Percentiles rank a stretch among this genome's conserved stretches.
These are phyloP conservation scores for Leuciscus waleckii DNA, from an alignment of 2,797 vertebrate genomes.

Conservation along the genomic window DNA sequence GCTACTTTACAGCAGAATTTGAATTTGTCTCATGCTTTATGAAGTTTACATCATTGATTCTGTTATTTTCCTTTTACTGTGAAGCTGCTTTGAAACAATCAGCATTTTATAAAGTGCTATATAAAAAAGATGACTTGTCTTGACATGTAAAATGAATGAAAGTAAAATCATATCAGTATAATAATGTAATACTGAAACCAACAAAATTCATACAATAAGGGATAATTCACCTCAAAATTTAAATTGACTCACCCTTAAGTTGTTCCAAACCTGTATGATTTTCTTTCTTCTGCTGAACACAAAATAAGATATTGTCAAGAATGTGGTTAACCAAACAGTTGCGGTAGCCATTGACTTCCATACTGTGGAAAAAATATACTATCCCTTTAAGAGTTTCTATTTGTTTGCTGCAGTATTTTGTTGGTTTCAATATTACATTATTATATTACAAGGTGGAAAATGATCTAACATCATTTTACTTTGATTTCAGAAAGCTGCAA, in stretches of 20 bases:
- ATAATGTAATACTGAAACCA: background rate
- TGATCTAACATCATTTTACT: background rate
- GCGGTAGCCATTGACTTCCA: too few species aligned
- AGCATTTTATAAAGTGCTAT: background rate
- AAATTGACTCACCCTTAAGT: background rate
- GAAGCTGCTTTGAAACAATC: background rate
- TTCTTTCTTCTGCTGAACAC: too few species aligned
- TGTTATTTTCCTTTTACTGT: background rate
- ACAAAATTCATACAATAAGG: background rate
- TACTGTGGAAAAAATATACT: too few species aligned
- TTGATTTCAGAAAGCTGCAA: background rate
- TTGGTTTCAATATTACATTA: too few species aligned
- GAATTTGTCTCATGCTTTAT: background rate
- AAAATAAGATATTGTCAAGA: too few species aligned
- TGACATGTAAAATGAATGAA: too few species aligned
- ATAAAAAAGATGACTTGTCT: too few species aligned
- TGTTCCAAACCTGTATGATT: too few species aligned
- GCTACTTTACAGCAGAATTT: background rate
- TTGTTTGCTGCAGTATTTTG: too few species aligned
- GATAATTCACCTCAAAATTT: background rate
- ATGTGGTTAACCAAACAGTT: too few species aligned
- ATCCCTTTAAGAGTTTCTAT: too few species aligned
- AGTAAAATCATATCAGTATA: background rate
- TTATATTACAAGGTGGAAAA: too few species aligned
- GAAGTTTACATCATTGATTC: background rate